Conservation (phyloP, 2,797 vertebrate genomes). For the Coccyzus lansbergi region DNA sequence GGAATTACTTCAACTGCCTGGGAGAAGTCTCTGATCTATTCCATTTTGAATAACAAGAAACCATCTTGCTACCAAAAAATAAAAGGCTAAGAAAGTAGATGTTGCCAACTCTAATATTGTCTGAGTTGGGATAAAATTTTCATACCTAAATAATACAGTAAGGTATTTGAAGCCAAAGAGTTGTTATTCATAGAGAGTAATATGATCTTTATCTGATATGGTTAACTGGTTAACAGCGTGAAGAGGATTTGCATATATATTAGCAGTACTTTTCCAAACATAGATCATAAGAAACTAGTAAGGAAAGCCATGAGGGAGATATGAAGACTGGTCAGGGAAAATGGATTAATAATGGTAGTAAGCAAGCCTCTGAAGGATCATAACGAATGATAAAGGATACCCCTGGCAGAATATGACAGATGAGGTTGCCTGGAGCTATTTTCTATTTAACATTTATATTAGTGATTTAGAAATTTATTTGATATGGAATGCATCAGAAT, state of each 20-base stretch:
- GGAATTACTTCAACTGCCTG: neutral
- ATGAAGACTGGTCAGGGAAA: constrained; percentile 30
- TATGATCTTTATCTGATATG: neutral
- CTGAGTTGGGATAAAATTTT: neutral
- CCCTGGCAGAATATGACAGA: neutral
- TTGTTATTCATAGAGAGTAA: neutral
- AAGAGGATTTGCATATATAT: constrained; percentile 51
- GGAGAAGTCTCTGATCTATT: neutral
- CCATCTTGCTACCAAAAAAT: neutral
- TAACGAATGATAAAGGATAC: neutral
- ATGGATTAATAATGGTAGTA: neutral
- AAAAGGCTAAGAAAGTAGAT: neutral
- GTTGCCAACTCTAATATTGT: neutral
- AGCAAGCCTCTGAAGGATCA: constrained; percentile 17
- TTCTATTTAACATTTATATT: constrained; percentile 58
- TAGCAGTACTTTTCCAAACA: constrained; percentile 1
- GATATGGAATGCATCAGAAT: neutral
- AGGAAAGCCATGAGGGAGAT: neutral
- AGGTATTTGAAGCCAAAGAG: neutral
- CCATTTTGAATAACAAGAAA: neutral
- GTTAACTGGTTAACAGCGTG: constrained; percentile 36
- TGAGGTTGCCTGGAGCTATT: constrained; percentile 2
- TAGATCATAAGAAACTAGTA: neutral
- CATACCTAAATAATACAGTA: neutral
- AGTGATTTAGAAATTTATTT: constrained; percentile 61